These are phyloP conservation scores for Hyles vespertilio DNA, from an alignment of 1,140 invertebrate species.

Conservation along the genomic window DNA sequence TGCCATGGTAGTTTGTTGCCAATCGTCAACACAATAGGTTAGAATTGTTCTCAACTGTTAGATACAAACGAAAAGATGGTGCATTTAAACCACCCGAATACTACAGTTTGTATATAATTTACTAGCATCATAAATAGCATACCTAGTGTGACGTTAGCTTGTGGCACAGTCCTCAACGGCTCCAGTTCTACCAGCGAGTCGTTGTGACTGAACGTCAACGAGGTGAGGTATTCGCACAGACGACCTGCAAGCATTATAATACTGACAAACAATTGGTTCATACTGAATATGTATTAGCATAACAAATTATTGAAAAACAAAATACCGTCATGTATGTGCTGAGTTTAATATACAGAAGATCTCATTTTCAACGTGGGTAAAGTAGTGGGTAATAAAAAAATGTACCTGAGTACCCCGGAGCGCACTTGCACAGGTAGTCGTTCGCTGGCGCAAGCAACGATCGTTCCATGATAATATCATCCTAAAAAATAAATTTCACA, in stretches of 20 bases:
- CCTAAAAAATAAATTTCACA: constrained; percentile 31
- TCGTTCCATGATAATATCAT: constrained; percentile 65
- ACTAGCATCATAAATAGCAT: constrained; percentile 10
- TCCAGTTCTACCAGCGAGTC: constrained; percentile 96
- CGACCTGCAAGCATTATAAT: constrained; percentile 82
- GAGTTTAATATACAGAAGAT: no score
- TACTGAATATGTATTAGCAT: no score
- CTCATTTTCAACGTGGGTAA: no score
- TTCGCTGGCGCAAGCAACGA: constrained; percentile 57
- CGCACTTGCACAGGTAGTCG: constrained; percentile 97
- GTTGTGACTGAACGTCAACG: constrained; percentile 94
- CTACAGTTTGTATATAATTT: no score
- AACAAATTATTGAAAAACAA: no score
- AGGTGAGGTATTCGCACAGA: constrained; percentile 96
- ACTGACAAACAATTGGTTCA: no score
- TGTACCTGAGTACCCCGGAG: constrained; percentile 95
- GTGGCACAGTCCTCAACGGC: constrained; percentile 89
- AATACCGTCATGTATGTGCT: no score
- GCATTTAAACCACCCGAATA: no score
- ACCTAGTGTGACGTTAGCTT: constrained; percentile 94
- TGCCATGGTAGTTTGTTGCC: no score
- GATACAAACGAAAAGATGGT: no score
- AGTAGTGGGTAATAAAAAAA: not conserved
- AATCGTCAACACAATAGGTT: no score
- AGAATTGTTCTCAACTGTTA: no score